Base-by-base conservation (phyloP, 2,113 vertebrate genomes). In the Lota lota region DNA sequence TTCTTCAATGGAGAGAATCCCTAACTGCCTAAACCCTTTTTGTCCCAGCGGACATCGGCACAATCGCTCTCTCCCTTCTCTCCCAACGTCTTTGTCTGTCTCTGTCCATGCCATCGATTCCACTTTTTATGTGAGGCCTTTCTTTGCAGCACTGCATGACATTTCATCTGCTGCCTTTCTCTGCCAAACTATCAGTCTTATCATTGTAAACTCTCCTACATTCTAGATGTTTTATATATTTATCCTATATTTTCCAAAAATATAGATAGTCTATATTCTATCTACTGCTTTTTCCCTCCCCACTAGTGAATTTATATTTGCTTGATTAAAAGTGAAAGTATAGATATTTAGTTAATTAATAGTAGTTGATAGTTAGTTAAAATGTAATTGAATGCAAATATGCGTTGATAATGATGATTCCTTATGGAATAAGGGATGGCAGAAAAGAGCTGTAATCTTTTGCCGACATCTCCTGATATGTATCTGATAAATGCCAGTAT, bases 341-440 rank as follows among this genome's bases (percentile, higher is more conserved):
- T 87, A 86, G 92, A 28, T 28, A 28, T 28, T 28, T 28, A 28
- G 24, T 28, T 28, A 28, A 1, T 28, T 28, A 28, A 28, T 28
- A 28, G 24, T 28, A 28, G 24, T 28, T 28, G n/a, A n/a, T n/a
- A n/a, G n/a, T n/a, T n/a, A n/a, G n/a, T 94, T 95, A 95, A 96
- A 95, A 93, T 94, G 92, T 94, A 93, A 96, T 97, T 96, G 95
- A 95, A 97, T 95, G 95, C 93, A 94, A 95, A 95, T 95, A 95
- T 95, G 94, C 94, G 94, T 92, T 93, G 90, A 75, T 95, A 96
- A 97, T 94, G 93, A 94, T 96, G 94, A 96, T 95, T 96, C 93
- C 95, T 92, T 93, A 90, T 85, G 89, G 88, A 92, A 94, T 93
- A 94, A 88, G 91, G 94, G 89, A 92, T 93, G 84, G 91, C 92